These are phyloP conservation scores for Dallia pectoralis DNA, from an alignment of 2,797 vertebrate species.

Conservation along the genomic window DNA sequence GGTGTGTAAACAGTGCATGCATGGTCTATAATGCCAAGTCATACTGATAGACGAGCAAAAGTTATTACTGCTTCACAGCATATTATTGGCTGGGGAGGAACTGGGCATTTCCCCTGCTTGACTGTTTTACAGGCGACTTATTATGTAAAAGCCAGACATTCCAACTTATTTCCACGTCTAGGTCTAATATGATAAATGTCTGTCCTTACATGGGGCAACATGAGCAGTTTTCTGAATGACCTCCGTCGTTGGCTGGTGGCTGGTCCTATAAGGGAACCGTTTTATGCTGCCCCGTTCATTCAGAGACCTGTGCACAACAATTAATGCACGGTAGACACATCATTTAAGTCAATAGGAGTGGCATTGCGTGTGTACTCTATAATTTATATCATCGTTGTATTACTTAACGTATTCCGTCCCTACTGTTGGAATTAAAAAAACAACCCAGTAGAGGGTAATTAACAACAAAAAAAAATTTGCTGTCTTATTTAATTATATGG, in stretches of 20 bases:
- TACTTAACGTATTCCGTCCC: neutral
- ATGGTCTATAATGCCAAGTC: slow-evolving; percentile 58
- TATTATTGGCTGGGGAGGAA: neutral
- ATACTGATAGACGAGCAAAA: neutral
- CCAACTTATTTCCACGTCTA: neutral
- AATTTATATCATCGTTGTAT: neutral
- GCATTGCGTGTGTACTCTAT: neutral
- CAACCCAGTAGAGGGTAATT: neutral
- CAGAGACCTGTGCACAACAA: neutral
- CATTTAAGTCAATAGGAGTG: neutral
- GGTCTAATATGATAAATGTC: neutral
- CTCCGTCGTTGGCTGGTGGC: neutral
- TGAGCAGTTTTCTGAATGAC: slow-evolving; percentile 17
- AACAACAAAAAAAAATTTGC: neutral
- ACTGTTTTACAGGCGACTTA: neutral
- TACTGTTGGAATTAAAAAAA: neutral
- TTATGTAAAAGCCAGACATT: neutral
- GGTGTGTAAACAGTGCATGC: slow-evolving; percentile 48
- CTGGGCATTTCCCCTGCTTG: neutral
- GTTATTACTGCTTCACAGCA: slow-evolving; percentile 17
- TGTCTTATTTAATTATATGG: neutral
- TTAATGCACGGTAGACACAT: neutral
- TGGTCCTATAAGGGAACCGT: neutral
- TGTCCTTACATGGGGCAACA: slow-evolving; percentile 6
- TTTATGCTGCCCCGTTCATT: neutral